These are phyloP conservation scores for Macrotus californicus DNA, from an alignment of 2,113 vertebrate genomes.

Conservation along the genomic window DNA sequence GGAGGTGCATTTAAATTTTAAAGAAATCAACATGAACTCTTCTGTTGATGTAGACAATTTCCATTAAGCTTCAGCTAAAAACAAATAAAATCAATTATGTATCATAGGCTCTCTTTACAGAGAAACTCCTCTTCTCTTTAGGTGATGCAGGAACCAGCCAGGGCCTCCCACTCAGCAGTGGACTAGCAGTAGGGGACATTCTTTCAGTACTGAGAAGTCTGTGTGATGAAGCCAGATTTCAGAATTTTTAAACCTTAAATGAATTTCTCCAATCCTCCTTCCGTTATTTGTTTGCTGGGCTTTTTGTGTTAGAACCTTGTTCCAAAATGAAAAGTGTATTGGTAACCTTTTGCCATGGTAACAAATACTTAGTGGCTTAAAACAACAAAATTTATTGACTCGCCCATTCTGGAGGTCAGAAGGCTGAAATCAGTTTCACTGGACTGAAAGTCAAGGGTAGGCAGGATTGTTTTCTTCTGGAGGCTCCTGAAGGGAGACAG, in stretches of 20 bases:
- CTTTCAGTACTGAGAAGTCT: neutral
- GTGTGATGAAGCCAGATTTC: neutral
- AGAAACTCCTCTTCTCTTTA: neutral
- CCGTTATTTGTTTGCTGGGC: neutral
- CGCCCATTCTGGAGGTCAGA: neutral
- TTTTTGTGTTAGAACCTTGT: neutral
- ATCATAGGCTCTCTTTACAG: slow-evolving; percentile 34
- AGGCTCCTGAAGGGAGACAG: neutral
- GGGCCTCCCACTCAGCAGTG: neutral
- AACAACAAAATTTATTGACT: neutral
- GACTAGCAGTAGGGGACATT: neutral
- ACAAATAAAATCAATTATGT: slow-evolving; percentile 55
- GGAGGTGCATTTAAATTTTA: slow-evolving; percentile 27
- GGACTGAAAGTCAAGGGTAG: neutral
- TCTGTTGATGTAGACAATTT: slow-evolving; percentile 39
- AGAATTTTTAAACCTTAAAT: neutral
- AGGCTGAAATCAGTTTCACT: neutral
- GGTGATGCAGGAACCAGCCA: neutral
- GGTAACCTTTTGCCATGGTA: neutral
- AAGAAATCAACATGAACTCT: slow-evolving; percentile 22
- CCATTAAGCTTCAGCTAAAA: slow-evolving; percentile 56
- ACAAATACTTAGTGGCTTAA: neutral
- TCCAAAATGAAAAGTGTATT: neutral
- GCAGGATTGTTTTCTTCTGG: neutral
- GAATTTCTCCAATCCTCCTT: neutral